These are phyloP conservation scores for Scaeva pyrastri DNA, from an alignment of 2,888 invertebrate genomes.

Conservation along the genomic window DNA sequence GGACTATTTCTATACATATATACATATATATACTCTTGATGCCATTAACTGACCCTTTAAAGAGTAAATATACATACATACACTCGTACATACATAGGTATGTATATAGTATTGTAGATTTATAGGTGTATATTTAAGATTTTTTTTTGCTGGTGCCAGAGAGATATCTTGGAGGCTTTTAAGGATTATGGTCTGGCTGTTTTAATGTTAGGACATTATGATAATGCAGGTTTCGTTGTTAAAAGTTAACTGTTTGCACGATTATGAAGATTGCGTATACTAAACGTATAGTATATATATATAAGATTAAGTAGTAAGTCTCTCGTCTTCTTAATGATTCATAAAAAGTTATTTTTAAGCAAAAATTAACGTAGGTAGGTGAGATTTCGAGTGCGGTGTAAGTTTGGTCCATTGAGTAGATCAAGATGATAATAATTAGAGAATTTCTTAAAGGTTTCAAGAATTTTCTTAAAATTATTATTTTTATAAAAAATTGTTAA, in stretches of 20 bases:
- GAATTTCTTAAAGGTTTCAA: too few relatives aligned
- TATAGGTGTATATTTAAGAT: conserved; percentile 23
- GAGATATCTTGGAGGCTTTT: conserved; percentile 1
- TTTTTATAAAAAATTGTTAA: too few relatives aligned
- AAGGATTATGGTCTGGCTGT: conserved; percentile 14
- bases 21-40: neutral
- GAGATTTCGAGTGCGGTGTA: neutral
- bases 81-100: neutral
- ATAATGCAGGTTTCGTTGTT: conserved; percentile 48
- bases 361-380: conserved; percentile 5
- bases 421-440: too few relatives aligned
- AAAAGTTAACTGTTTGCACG: conserved; percentile 43
- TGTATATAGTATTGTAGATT: conserved; percentile 27
- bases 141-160: conserved; percentile 18
- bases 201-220: conserved; percentile 52
- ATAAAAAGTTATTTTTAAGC: conserved; percentile 33
- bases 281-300: too few relatives aligned
- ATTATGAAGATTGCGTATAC: conserved; percentile 48
- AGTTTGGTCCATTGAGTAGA: too few relatives aligned
- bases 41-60: conserved; percentile 59
- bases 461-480: too few relatives aligned
- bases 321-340: conserved; percentile 34
- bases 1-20: neutral
- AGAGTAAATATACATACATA: conserved; percentile 17
- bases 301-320: conserved; percentile 3